phyloP scores from a whole-genome alignment of 2,888 invertebrate genomes.

The Spisula solida region DNA sequence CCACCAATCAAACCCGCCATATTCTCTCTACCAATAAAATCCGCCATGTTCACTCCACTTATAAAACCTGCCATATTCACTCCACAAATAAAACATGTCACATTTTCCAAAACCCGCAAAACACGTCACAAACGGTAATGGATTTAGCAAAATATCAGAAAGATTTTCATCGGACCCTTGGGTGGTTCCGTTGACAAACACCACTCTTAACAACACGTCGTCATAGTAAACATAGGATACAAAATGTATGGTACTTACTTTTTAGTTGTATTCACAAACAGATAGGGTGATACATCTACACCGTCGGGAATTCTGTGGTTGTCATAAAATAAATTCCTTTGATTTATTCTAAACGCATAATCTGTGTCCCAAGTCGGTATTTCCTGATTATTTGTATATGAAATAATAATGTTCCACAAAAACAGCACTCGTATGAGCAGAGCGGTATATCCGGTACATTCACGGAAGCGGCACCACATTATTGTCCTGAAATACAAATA shows the following conservation, averaged over 20 bases:
- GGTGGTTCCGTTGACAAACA: neutral
- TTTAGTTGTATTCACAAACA: constrained; percentile 75
- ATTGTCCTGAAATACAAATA: constrained; percentile 63
- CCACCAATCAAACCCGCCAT: neutral
- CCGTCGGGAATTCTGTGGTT: constrained; percentile 80
- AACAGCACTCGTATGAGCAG: constrained; percentile 65
- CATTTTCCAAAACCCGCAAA: neutral
- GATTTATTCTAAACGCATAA: constrained; percentile 64
- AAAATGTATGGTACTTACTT: constrained; percentile 73
- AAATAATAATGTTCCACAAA: constrained; percentile 62
- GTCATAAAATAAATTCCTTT: constrained; percentile 76
- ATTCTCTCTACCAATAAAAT: too few relatives aligned
- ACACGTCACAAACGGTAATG: neutral
- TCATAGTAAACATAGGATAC: constrained; percentile 9
- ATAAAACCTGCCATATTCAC: too few relatives aligned
- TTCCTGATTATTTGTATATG: constrained; percentile 56
- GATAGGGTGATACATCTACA: constrained; percentile 75
- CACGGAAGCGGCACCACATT: constrained; percentile 73
- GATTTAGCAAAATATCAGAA: neutral
- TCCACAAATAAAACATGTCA: too few relatives aligned
- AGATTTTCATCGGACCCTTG: neutral
- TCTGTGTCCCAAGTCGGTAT: constrained; percentile 60
- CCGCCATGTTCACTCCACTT: too few relatives aligned
- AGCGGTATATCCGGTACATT: constrained; percentile 69
- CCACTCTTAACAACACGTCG: neutral